Conservation (phyloP, 2,888 invertebrate species). For the Andricus quercusramuli region DNA sequence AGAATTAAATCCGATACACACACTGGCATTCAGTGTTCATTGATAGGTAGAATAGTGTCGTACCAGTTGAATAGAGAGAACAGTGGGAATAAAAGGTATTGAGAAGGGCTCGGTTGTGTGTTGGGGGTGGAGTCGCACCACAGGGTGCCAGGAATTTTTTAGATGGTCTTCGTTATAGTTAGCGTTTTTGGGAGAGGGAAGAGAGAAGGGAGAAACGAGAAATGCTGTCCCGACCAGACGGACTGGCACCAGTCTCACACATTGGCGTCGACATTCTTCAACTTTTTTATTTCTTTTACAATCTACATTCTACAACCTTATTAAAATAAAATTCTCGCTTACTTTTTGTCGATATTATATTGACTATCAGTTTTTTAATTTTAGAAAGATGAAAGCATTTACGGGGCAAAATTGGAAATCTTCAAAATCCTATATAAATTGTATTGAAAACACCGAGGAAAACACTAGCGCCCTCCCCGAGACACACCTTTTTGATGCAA, state of each 20-base stretch:
- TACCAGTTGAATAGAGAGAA: conserved; percentile 30
- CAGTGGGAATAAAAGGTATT: conserved; percentile 40
- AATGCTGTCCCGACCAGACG: conserved; percentile 63
- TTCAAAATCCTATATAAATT: no score
- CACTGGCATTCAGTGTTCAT: conserved; percentile 26
- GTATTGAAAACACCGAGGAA: no score
- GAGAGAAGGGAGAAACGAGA: conserved; percentile 26
- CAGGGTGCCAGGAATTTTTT: conserved; percentile 69
- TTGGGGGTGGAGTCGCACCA: conserved; percentile 63
- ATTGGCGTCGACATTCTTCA: conserved; percentile 56
- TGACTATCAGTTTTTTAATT: no score
- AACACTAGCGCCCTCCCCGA: no score
- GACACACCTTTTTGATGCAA: no score
- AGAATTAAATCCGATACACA: conserved; percentile 37
- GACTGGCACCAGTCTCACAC: conserved; percentile 64
- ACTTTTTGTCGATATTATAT: no score
- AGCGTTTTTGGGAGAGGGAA: conserved; percentile 55
- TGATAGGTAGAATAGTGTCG: conserved; percentile 41
- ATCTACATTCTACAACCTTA: not conserved
- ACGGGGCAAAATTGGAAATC: no score
- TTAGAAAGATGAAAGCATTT: no score
- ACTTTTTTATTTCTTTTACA: conserved; percentile 18
- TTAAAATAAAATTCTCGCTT: not conserved
- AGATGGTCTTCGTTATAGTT: conserved; percentile 66
- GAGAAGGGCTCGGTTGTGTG: conserved; percentile 41